phyloP scores from a whole-genome alignment of 2,113 vertebrate genomes.

The Jacana jacana region DNA sequence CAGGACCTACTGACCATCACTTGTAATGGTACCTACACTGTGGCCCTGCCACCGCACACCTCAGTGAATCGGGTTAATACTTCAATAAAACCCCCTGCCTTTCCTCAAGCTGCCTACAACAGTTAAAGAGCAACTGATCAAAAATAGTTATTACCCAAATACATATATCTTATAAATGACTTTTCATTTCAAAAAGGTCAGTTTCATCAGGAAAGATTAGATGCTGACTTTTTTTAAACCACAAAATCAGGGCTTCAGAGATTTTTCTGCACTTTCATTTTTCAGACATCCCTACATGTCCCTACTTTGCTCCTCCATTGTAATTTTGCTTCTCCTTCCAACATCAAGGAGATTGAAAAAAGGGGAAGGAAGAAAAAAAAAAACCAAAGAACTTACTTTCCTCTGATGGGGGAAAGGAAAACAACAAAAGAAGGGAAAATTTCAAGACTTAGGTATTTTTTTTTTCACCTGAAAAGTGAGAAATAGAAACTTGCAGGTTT shows the following conservation, averaged over 20 bases:
- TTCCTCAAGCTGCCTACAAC: not conserved
- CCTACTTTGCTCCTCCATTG: not conserved
- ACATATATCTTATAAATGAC: not conserved
- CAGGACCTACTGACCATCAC: accelerated
- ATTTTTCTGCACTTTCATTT: not conserved
- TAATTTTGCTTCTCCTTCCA: not conserved
- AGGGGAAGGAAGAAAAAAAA: not conserved
- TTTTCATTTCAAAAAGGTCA: not conserved
- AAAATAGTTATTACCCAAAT: not conserved
- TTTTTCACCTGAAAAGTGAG: not conserved
- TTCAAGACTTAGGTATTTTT: not conserved
- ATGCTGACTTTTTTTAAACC: not conserved
- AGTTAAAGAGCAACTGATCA: not conserved
- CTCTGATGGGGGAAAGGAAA: not conserved
- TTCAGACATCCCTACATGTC: not conserved
- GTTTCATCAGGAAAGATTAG: not conserved
- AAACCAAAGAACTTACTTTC: not conserved
- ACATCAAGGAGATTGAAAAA: not conserved
- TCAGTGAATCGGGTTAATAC: not conserved
- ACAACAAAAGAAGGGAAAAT: not conserved
- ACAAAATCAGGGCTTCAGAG: not conserved
- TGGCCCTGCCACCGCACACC: not conserved
- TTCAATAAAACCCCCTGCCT: not conserved
- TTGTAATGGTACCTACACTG: not conserved
- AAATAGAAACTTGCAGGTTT: not conserved